Percentiles rank a stretch among this genome's conserved stretches.
These are phyloP conservation scores for Sorex maritimensis DNA, from an alignment of 2,797 vertebrate genomes.

Conservation along the genomic window DNA sequence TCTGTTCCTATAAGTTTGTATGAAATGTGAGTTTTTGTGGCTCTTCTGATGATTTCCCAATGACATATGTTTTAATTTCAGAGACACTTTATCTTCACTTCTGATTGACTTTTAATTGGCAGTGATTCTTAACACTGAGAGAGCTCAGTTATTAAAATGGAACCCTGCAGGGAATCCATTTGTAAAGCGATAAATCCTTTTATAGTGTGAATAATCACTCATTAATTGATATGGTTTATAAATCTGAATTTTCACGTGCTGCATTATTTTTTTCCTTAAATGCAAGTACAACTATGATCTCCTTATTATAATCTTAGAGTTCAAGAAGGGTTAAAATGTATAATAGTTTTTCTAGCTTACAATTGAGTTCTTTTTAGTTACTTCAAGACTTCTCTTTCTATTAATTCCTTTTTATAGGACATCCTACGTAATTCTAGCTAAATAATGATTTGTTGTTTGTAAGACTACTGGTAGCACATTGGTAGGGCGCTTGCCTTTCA, in stretches of 20 bases:
- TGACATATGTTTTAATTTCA: conserved; percentile 81
- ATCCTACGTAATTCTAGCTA: conserved; percentile 58
- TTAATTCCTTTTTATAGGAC: conserved; percentile 57
- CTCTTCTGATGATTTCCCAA: conserved; percentile 59
- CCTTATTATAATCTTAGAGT: conserved; percentile 67
- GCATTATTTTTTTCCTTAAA: conserved; percentile 44
- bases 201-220: conserved; percentile 85
- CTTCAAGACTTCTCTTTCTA: conserved; percentile 25
- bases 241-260: conserved; percentile 82
- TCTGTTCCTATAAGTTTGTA: not conserved
- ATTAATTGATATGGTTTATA: conserved; percentile 86
- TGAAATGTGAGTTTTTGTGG: conserved; percentile 31
- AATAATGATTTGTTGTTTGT: conserved; percentile 61
- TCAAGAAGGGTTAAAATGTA: conserved; percentile 54
- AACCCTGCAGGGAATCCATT: conserved; percentile 87
- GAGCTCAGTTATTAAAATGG: conserved; percentile 86
- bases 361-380: conserved; percentile 31
- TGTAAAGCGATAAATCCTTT: conserved; percentile 87
- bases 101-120: conserved; percentile 88
- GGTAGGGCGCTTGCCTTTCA: no score
- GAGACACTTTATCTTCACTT: conserved; percentile 80
- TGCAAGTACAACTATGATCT: conserved; percentile 53
- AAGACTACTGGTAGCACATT: conserved; percentile 6
- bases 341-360: conserved; percentile 14
- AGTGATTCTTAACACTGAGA: conserved; percentile 80